Evolutionary conservation across 2,113 vertebrate genomes (phyloP).

Genomic region (Progne subis): DNA sequence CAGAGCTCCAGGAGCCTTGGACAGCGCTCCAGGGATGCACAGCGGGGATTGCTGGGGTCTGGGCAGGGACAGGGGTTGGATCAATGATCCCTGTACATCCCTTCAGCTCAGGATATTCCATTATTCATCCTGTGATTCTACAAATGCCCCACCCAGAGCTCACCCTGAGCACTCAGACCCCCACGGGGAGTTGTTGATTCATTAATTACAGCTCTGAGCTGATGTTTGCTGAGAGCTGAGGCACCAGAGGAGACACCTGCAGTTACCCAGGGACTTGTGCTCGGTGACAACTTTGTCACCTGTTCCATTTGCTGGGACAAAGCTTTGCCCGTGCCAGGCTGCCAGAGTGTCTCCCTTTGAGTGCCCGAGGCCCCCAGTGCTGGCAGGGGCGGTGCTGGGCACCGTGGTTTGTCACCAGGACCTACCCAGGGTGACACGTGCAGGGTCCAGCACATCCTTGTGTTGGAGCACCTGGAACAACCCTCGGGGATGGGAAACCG

Average conservation of each 20-base stretch:
- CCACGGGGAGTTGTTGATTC: not conserved
- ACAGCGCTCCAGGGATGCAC: not conserved
- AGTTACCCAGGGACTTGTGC: not conserved
- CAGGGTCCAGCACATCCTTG: not conserved
- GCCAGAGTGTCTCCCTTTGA: not conserved
- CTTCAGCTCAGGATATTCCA: not conserved
- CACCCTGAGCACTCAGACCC: not conserved
- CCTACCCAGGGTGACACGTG: not conserved
- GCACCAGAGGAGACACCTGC: not conserved
- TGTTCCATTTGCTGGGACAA: not conserved
- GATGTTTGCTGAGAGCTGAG: rapidly evolving
- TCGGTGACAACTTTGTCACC: not conserved
- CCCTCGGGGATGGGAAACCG: not conserved
- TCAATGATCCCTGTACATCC: rapidly evolving
- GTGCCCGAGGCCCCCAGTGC: not conserved
- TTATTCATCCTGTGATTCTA: not conserved
- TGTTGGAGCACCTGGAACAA: not conserved
- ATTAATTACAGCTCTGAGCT: not conserved
- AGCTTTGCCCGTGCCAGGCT: not conserved
- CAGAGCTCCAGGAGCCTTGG: not conserved
- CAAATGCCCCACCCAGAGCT: not conserved
- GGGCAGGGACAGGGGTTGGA: rapidly evolving
- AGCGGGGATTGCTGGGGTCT: not conserved
- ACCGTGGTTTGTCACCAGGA: not conserved
- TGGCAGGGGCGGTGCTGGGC: not conserved